These are phyloP conservation scores for Actinia tenebrosa DNA, from an alignment of 64 coral and sea anemone species.

Conservation along the genomic window DNA sequence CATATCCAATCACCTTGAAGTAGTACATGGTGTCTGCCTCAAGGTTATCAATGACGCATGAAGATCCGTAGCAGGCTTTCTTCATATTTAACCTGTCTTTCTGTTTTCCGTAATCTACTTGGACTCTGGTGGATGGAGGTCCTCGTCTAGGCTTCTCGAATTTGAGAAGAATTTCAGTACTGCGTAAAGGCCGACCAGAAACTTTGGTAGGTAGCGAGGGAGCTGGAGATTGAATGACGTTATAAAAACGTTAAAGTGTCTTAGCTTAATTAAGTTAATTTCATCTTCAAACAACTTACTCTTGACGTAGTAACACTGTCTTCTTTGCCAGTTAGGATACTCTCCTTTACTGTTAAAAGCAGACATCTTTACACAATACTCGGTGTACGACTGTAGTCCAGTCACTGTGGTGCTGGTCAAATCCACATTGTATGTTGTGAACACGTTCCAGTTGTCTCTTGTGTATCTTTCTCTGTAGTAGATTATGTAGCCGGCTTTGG, in stretches of 20 bases:
- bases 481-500: not conserved
- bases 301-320: not conserved
- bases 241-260: too few species aligned
- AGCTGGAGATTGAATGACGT: not conserved
- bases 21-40: not conserved
- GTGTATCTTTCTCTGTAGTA: not conserved
- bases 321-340: not conserved
- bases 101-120: not conserved
- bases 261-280: too few species aligned
- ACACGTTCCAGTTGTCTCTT: not conserved
- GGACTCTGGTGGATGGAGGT: not conserved
- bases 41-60: not conserved
- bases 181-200: not conserved
- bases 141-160: not conserved
- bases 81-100: not conserved
- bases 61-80: not conserved
- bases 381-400: not conserved
- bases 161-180: not conserved
- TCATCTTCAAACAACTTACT: not conserved
- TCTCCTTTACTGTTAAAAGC: not conserved
- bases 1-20: not conserved
- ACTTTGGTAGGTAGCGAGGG: not conserved
- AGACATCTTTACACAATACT: slow-evolving; percentile 12
- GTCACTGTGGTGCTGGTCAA: not conserved
- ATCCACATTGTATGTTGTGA: not conserved